These are phyloP conservation scores for Cladorhizidae sp. DNA, from an alignment of 37 sponge, comb jelly and placozoan genomes.

Conservation along the genomic window DNA sequence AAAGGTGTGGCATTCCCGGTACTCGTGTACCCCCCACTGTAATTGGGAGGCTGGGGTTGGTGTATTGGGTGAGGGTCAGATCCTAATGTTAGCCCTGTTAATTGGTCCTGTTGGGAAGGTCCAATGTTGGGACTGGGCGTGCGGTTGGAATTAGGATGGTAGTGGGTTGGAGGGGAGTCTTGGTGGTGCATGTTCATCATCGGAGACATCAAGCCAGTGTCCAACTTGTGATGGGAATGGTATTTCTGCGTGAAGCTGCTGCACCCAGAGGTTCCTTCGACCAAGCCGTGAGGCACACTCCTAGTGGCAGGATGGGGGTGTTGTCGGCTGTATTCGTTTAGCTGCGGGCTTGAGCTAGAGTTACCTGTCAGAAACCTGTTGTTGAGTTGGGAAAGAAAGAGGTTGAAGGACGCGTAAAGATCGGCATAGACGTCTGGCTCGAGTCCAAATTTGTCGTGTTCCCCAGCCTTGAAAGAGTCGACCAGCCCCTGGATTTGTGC, in stretches of 20 bases:
- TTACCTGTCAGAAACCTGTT: slow-evolving; percentile 12
- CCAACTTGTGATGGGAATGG: slow-evolving; percentile 12
- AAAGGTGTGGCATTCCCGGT: slow-evolving; percentile 1
- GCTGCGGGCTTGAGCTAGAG: neutral
- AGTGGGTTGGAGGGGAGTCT: neutral
- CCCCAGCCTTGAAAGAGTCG: slow-evolving; percentile 52
- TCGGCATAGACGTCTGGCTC: slow-evolving; percentile 42
- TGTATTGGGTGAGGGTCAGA: neutral
- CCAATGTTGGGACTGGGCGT: slow-evolving; percentile 22
- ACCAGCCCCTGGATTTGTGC: slow-evolving; percentile 53
- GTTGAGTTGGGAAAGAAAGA: slow-evolving; percentile 55
- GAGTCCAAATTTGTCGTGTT: slow-evolving; percentile 56
- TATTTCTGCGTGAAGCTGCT: neutral
- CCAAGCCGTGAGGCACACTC: neutral
- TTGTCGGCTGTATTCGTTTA: slow-evolving; percentile 27
- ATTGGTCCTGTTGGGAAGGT: neutral
- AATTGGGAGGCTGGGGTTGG: neutral
- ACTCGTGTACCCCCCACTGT: neutral
- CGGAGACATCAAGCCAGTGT: neutral
- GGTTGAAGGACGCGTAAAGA: slow-evolving; percentile 58
- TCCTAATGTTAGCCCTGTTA: neutral
- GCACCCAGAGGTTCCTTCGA: slow-evolving; percentile 7
- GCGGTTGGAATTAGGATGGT: neutral
- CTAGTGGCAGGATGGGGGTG: neutral
- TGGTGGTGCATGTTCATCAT: neutral